Conservation (phyloP, 1,140 invertebrate species). For the Mycetomoellerius zeteki region DNA sequence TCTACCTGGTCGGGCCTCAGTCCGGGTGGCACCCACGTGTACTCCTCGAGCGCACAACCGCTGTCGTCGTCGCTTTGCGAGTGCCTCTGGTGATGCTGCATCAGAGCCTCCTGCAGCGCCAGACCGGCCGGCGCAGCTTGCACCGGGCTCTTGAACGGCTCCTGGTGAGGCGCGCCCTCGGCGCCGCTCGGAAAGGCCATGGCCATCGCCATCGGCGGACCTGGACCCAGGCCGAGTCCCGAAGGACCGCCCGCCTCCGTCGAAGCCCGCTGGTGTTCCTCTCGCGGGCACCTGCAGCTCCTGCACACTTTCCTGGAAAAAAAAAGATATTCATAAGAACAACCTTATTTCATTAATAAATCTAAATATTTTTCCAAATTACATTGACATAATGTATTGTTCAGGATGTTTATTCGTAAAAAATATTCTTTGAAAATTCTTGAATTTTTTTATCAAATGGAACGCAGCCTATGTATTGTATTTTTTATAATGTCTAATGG, state of each 20-base stretch:
- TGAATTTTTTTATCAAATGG: too few relatives aligned
- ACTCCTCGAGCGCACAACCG: constrained; percentile 98
- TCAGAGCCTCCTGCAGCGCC: constrained; percentile 83
- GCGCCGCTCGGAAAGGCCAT: constrained; percentile 83
- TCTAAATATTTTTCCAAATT: too few relatives aligned
- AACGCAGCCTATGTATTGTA: too few relatives aligned
- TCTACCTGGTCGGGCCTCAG: constrained; percentile 97
- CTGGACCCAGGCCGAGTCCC: constrained; percentile 79
- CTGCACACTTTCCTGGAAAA: constrained; percentile 90
- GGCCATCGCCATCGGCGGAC: constrained; percentile 84
- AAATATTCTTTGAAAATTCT: too few relatives aligned
- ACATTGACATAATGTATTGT: too few relatives aligned
- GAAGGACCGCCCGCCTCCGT: constrained; percentile 79
- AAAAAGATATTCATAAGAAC: not conserved
- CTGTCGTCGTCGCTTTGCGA: constrained; percentile 98
- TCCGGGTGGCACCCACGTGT: constrained; percentile 99
- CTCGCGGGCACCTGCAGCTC: constrained; percentile 90
- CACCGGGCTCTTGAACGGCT: constrained; percentile 83
- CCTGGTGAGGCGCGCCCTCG: constrained; percentile 80
- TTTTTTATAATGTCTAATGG: not conserved
- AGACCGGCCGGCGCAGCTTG: constrained; percentile 79
- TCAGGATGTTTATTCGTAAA: too few relatives aligned
- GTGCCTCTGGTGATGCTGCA: constrained; percentile 93
- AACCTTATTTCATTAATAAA: constrained; percentile 8
- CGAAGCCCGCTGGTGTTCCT: constrained; percentile 87